These are phyloP conservation scores for Argopecten irradians DNA, from an alignment of 1,140 invertebrate genomes.

Conservation along the genomic window DNA sequence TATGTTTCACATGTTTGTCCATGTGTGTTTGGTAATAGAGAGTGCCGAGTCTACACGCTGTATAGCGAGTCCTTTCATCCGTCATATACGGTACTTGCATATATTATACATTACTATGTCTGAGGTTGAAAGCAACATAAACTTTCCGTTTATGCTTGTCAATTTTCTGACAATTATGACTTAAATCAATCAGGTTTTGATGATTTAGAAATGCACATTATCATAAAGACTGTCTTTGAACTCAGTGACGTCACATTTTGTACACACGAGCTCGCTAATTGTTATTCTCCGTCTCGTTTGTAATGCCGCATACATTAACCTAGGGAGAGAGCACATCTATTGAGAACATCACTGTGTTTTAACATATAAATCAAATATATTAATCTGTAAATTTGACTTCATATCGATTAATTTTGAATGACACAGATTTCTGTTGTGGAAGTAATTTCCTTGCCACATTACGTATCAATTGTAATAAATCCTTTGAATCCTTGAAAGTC, in stretches of 20 bases:
- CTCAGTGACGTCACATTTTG: background rate
- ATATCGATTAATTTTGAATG: background rate
- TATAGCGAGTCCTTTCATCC: conserved; percentile 13
- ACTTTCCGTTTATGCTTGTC: conserved; percentile 21
- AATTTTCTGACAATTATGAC: conserved; percentile 10
- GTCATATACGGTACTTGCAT: conserved; percentile 1
- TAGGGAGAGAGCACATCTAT: background rate
- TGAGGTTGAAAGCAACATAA: background rate
- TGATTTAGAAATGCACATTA: conserved; percentile 23
- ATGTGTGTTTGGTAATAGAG: background rate
- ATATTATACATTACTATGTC: conserved; percentile 18
- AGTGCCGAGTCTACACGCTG: background rate
- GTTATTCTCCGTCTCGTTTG: conserved; percentile 1
- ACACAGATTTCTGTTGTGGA: background rate
- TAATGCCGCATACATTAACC: background rate
- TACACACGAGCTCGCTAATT: background rate
- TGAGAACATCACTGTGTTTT: background rate
- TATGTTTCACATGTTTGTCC: background rate
- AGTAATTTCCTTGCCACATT: background rate
- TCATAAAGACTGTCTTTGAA: background rate
- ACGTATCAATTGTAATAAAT: background rate
- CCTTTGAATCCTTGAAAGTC: no score
- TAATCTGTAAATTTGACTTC: conserved; percentile 15
- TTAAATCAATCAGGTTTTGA: conserved; percentile 9
- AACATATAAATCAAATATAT: background rate